Evolutionary conservation across 2,113 vertebrate species (phyloP).

Genomic region (human (Homo sapiens)): GRCh38 chr9:123341001-123341500

Average conservation of each 20-base stretch:
- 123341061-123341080: too few relatives aligned
- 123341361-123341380: background rate
- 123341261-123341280: background rate
- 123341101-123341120: too few relatives aligned
- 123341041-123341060: too few relatives aligned
- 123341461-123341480: background rate
- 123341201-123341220: background rate
- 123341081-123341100: too few relatives aligned
- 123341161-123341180: background rate
- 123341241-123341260: background rate
- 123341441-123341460: background rate
- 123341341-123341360: background rate
- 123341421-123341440: background rate
- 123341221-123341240: background rate
- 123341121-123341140: accelerated
- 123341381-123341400: background rate
- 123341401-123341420: background rate
- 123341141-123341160: background rate
- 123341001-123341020: too few relatives aligned
- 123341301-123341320: accelerated
- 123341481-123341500: background rate
- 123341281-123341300: accelerated
- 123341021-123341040: too few relatives aligned
- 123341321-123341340: accelerated
- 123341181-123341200: background rate